Evolutionary conservation across 2,888 invertebrate genomes (phyloP), one percentile per base, ranked within the genome.

Genomic region (Tetranychus piercei): DNA sequence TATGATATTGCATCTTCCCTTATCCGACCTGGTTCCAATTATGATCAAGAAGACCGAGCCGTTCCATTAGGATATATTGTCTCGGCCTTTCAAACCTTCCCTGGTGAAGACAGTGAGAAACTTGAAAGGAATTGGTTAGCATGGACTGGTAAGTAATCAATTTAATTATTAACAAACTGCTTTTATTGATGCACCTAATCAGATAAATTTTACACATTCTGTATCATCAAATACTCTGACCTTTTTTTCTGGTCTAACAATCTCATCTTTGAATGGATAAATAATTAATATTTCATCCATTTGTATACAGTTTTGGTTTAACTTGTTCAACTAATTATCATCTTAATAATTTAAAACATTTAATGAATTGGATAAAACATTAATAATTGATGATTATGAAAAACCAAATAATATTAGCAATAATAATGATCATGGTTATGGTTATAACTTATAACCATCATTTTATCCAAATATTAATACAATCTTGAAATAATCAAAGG

Each of bases 51-150:
- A 90, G 81, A 80, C 81, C 67, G 89, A 89, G 22, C 18, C 34
- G 43, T 18, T 86, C 89, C 78, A 92, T 23, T 93, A 44, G 94
- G 92, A 73, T 94, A 90, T 82, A 91, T 94, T 81, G 89, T 94
- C 79, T 92, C 92, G 80, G 91, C 94, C 80, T 94, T 92, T 84
- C 78, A 77, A 64, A 78, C 78, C 9, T 79, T 79, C 64, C 78
- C 78, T 3, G 94, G 94, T 65, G 93, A 94, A 81, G 94, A 94
- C 82, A 88, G 92, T 74, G 91, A 93, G 81, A 89, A 90, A 78
- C 91, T 94, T 82, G 94, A 94, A 83, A 87, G 91, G 80, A 93
- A 94, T 84, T 94, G 94, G 94, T 86, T 94, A 22, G 92, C 92
- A 81, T 94, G 94, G 94, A 93, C 93, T 44, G 87, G 76, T 76